These are phyloP conservation scores for Psilopogon haemacephalus DNA, from an alignment of 2,113 vertebrate species.

Conservation along the genomic window DNA sequence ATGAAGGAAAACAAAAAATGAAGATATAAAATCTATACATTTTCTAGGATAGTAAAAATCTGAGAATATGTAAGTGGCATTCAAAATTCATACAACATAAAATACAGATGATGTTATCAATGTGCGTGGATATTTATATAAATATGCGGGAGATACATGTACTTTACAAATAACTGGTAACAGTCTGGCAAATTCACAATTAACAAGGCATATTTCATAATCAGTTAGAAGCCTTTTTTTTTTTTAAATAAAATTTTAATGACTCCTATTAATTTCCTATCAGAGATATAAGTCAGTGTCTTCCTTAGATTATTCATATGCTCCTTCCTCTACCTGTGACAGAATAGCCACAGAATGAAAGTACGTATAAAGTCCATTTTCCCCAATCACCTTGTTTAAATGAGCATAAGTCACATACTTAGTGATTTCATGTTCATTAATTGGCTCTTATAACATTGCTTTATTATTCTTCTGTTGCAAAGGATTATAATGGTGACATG, in stretches of 20 bases:
- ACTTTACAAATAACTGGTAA: neutral
- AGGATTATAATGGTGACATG: conserved; percentile 55
- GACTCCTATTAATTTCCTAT: conserved; percentile 69
- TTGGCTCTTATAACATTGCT: conserved; percentile 67
- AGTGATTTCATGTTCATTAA: conserved; percentile 78
- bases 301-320: conserved; percentile 70
- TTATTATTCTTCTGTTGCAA: conserved; percentile 73
- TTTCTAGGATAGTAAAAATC: conserved; percentile 10
- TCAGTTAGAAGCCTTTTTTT: neutral
- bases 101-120: neutral
- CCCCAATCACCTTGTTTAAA: conserved; percentile 76
- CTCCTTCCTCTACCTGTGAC: conserved; percentile 69
- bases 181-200: conserved; percentile 38
- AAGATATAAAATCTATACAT: neutral
- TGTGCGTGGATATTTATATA: neutral
- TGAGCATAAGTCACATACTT: conserved; percentile 59
- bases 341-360: conserved; percentile 75
- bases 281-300: conserved; percentile 67
- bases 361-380: conserved; percentile 76
- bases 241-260: neutral
- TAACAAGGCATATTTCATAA: conserved; percentile 34
- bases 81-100: neutral
- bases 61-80: neutral
- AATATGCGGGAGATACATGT: neutral
- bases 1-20: neutral